These are phyloP conservation scores for Apodemia mormo DNA, from an alignment of 2,888 invertebrate genomes.

Conservation along the genomic window DNA sequence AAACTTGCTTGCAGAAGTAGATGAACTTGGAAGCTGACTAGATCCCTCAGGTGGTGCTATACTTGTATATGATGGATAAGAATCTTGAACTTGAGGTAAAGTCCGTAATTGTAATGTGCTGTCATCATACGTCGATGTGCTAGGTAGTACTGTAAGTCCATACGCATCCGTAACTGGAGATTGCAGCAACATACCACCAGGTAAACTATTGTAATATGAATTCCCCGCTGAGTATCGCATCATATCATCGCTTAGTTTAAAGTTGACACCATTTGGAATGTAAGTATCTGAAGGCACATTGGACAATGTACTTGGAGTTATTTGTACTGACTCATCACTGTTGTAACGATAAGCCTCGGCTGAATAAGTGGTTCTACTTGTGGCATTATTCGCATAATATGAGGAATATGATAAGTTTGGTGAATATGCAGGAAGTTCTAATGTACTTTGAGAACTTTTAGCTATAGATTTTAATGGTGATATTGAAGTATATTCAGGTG, in stretches of 20 bases:
- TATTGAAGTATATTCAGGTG: conserved; percentile 64
- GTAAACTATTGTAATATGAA: conserved; percentile 60
- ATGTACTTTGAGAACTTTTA: conserved; percentile 59
- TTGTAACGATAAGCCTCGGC: conserved; percentile 70
- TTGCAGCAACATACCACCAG: conserved; percentile 58
- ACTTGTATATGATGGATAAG: conserved; percentile 59
- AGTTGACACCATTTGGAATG: conserved; percentile 68
- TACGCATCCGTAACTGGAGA: conserved; percentile 58
- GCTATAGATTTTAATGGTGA: conserved; percentile 61
- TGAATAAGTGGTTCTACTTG: conserved; percentile 66
- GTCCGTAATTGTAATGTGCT: conserved; percentile 52
- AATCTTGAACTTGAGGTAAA: conserved; percentile 57
- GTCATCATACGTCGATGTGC: conserved; percentile 66
- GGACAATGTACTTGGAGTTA: conserved; percentile 59
- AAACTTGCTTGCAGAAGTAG: conserved; percentile 56
- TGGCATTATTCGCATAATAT: conserved; percentile 58
- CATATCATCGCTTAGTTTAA: conserved; percentile 67
- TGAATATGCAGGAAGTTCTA: conserved; percentile 69
- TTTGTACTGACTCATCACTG: conserved; percentile 71
- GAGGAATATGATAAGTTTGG: conserved; percentile 71
- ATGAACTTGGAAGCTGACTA: conserved; percentile 46
- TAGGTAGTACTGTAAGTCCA: conserved; percentile 53
- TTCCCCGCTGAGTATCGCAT: conserved; percentile 55
- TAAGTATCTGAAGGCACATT: conserved; percentile 64
- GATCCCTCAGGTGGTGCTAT: conserved; percentile 53